These are phyloP conservation scores for Andrena trimmerana DNA, from an alignment of 2,888 invertebrate genomes.

Conservation along the genomic window DNA sequence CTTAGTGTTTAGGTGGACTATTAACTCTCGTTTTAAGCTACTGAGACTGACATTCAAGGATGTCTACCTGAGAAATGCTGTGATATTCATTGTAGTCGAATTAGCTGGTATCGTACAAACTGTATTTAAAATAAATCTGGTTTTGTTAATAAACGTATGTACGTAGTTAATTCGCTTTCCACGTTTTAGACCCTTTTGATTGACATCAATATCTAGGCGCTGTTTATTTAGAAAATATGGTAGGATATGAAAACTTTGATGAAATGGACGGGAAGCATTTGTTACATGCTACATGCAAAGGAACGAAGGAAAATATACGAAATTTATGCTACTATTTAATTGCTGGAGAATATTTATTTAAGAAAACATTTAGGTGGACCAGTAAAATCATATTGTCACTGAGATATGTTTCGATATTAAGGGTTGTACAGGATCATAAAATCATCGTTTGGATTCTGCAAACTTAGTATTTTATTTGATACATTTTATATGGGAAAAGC, in stretches of 20 bases:
- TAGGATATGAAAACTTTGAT: not conserved
- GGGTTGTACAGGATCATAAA: too few relatives aligned
- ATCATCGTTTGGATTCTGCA: not conserved
- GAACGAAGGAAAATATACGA: not conserved
- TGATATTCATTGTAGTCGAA: conserved; percentile 83
- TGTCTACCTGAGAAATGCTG: conserved; percentile 83
- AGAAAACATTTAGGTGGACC: not conserved
- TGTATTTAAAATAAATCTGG: conserved; percentile 75
- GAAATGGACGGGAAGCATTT: not conserved
- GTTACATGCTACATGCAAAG: not conserved
- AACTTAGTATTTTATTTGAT: not conserved
- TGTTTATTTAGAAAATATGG: not conserved
- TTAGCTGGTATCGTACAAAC: conserved; percentile 76
- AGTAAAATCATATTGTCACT: too few relatives aligned
- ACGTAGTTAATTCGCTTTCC: conserved; percentile 22
- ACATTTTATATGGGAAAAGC: not conserved
- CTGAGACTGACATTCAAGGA: conserved; percentile 80
- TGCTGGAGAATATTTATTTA: not conserved
- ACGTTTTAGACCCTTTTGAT: not conserved
- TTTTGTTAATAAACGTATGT: conserved; percentile 68
- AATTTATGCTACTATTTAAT: not conserved
- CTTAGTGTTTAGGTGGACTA: conserved; percentile 31
- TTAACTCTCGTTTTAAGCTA: conserved; percentile 69
- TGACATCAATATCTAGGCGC: not conserved
- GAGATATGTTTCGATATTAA: not conserved